Evolutionary conservation across 2,797 vertebrate genomes (phyloP).

Genomic region (Basileuterus tristriatus): DNA sequence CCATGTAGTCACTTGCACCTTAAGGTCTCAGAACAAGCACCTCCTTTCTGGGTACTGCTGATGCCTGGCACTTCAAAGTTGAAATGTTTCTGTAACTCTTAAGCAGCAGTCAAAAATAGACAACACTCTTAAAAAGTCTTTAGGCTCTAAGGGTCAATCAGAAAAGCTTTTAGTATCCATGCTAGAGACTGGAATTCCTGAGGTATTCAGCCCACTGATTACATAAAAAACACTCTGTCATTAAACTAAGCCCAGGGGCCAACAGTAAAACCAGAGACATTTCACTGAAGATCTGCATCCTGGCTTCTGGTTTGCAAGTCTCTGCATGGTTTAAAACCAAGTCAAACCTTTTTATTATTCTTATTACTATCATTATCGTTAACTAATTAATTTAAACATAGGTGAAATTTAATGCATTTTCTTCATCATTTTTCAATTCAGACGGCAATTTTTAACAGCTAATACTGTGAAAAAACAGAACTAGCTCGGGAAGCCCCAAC

Average conservation of each 20-base stretch:
- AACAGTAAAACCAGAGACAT: not conserved
- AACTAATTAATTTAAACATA: not conserved
- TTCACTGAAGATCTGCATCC: not conserved
- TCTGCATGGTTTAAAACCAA: not conserved
- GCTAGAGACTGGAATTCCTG: not conserved
- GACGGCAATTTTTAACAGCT: not conserved
- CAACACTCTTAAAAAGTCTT: not conserved
- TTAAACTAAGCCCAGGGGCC: not conserved
- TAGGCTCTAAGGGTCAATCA: not conserved
- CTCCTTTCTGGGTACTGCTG: not conserved
- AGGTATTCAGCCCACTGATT: not conserved
- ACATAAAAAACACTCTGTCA: not conserved
- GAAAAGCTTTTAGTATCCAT: not conserved
- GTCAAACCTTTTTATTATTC: not conserved
- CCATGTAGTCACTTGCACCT: accelerated
- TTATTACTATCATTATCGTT: not conserved
- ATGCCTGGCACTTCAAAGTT: not conserved
- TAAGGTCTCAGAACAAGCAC: not conserved
- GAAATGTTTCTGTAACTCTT: not conserved
- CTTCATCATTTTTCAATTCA: not conserved
- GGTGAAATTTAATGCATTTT: not conserved
- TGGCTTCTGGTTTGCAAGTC: not conserved
- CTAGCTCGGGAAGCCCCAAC: not conserved
- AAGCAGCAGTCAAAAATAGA: not conserved
- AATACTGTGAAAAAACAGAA: not conserved